These are phyloP conservation scores for Pseudomyrmex dendroicus DNA, from an alignment of 1,140 invertebrate species.

Conservation along the genomic window DNA sequence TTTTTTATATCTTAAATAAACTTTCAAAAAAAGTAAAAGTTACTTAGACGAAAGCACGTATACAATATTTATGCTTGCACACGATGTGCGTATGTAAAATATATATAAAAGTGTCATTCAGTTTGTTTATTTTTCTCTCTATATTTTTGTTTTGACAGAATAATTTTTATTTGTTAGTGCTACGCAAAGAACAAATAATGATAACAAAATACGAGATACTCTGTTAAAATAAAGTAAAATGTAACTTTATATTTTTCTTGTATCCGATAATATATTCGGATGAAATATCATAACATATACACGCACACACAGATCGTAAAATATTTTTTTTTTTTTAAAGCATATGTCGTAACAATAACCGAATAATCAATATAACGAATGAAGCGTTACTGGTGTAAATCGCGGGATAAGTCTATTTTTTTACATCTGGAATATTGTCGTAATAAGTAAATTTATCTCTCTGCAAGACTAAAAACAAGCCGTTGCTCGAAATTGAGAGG, in stretches of 20 bases:
- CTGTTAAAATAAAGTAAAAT: too few relatives aligned
- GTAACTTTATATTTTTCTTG: constrained; percentile 3
- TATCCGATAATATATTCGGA: constrained; percentile 18
- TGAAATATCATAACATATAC: constrained; percentile 1
- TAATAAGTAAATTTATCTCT: constrained; percentile 5
- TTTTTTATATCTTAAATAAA: constrained; percentile 5
- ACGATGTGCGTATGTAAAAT: too few relatives aligned
- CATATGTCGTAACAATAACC: constrained; percentile 44
- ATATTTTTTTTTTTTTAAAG: not conserved
- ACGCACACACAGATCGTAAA: not conserved
- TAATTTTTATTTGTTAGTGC: too few relatives aligned
- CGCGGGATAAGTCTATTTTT: constrained; percentile 38
- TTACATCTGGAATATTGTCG: constrained; percentile 2
- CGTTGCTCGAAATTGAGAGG: not conserved
- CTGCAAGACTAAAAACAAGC: constrained; percentile 23
- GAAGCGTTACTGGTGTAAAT: constrained; percentile 42
- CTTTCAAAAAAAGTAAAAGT: not conserved
- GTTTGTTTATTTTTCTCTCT: too few relatives aligned
- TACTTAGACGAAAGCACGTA: not conserved
- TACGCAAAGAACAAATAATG: too few relatives aligned
- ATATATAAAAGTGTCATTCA: too few relatives aligned
- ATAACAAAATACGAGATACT: too few relatives aligned
- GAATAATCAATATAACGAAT: constrained; percentile 16
- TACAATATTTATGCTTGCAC: too few relatives aligned
- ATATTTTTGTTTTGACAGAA: too few relatives aligned